phyloP scores from a whole-genome alignment of 2,888 invertebrate genomes.

The Meganola albula region DNA sequence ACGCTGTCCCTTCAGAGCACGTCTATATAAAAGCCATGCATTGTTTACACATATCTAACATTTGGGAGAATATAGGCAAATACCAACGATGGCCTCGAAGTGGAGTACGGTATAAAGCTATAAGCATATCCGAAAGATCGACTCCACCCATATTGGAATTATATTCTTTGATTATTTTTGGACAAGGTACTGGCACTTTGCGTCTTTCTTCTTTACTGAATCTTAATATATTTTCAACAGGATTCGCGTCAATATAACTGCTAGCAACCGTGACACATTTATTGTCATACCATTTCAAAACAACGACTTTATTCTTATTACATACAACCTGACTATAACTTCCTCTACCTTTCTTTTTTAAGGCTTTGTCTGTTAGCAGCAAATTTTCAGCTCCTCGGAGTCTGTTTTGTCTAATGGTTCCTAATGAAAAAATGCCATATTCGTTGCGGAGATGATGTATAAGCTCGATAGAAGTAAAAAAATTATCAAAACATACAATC shows the following conservation, averaged over 20 bases:
- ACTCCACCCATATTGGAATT: constrained; percentile 10
- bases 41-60: constrained; percentile 7
- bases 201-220: background rate
- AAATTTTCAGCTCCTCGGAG: constrained; percentile 4
- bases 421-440: constrained; percentile 7
- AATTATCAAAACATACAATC: constrained; percentile 12
- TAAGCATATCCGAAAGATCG: constrained; percentile 14
- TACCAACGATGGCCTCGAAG: constrained; percentile 1
- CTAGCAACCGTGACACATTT: constrained; percentile 6
- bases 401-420: constrained; percentile 6
- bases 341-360: constrained; percentile 7
- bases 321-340: constrained; percentile 1
- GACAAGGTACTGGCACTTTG: constrained; percentile 1
- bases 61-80: constrained; percentile 5
- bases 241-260: constrained; percentile 3
- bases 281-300: constrained; percentile 7
- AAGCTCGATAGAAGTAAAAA: constrained; percentile 7
- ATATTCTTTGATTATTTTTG: constrained; percentile 4
- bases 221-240: background rate
- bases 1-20: constrained; percentile 1
- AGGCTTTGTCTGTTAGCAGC: constrained; percentile 3
- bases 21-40: constrained; percentile 2
- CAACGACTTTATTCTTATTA: constrained; percentile 5
- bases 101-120: constrained; percentile 2
- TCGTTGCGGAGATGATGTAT: constrained; percentile 3